Conservation (phyloP, 2,113 vertebrate species). For the Amia ocellicauda region DNA sequence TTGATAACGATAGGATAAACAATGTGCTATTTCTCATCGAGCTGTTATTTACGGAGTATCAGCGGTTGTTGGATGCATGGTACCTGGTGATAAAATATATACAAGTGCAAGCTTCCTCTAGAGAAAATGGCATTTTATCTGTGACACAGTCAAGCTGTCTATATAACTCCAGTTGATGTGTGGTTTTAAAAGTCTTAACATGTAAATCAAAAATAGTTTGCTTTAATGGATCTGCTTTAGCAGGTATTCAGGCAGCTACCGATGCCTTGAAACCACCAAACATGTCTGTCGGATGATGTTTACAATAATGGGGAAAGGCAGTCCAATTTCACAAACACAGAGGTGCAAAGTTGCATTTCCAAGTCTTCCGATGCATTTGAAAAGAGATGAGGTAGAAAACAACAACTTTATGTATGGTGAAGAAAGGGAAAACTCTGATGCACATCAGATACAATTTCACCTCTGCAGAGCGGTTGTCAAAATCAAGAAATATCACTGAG, state of each 20-base stretch:
- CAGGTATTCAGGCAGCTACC: conserved; percentile 56
- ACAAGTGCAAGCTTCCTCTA: conserved; percentile 35
- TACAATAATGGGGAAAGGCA: conserved; percentile 76
- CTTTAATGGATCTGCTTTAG: conserved; percentile 73
- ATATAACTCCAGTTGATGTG: conserved; percentile 50
- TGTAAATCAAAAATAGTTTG: conserved; percentile 76
- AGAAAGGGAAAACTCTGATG: conserved; percentile 41
- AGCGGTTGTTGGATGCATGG: conserved; percentile 59
- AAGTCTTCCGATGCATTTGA: conserved; percentile 57
- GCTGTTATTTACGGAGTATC: conserved; percentile 75
- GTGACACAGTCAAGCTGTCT: conserved; percentile 24
- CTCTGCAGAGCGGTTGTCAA: conserved; percentile 63
- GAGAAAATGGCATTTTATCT: conserved; percentile 10
- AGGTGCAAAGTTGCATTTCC: conserved; percentile 61
- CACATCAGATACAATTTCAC: conserved; percentile 63
- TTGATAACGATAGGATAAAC: conserved; percentile 60
- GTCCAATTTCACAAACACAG: conserved; percentile 74
- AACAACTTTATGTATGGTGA: conserved; percentile 61
- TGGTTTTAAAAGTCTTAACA: conserved; percentile 71
- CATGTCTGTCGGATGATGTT: conserved; percentile 71
- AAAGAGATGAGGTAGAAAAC: conserved; percentile 73
- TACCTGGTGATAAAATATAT: conserved; percentile 51
- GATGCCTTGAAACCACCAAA: conserved; percentile 50
- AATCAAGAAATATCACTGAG: conserved; percentile 60
- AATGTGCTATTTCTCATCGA: conserved; percentile 63